Percentiles rank a stretch among this genome's conserved stretches.
phyloP scores from a whole-genome alignment of 2,888 invertebrate genomes.

The Taphrorychus bicolor region DNA sequence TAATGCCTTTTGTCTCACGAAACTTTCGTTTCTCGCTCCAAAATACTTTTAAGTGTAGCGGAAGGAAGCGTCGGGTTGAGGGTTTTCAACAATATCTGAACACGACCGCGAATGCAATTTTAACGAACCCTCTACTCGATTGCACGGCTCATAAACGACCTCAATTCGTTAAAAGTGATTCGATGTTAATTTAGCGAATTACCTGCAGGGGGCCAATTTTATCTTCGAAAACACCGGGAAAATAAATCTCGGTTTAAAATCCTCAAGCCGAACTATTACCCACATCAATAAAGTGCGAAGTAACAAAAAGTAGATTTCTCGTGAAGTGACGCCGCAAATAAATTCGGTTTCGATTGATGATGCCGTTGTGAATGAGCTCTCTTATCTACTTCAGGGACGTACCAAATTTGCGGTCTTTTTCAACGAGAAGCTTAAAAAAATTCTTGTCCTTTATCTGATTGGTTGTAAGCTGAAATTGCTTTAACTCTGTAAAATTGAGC shows the following conservation, averaged over 20 bases:
- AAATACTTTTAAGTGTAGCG: background rate
- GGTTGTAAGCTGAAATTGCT: no score
- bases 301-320: conserved; percentile 44
- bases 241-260: conserved; percentile 34
- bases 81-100: background rate
- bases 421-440: background rate
- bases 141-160: background rate
- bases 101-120: conserved; percentile 5
- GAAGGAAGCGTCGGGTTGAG: background rate
- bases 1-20: conserved; percentile 37
- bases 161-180: background rate
- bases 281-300: conserved; percentile 36
- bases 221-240: background rate
- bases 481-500: no score
- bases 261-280: conserved; percentile 36
- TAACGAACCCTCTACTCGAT: background rate
- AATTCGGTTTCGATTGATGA: conserved; percentile 44
- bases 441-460: background rate
- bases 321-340: conserved; percentile 45
- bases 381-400: no score
- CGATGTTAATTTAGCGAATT: conserved; percentile 9
- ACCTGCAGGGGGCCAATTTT: conserved; percentile 2
- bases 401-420: background rate
- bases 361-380: conserved; percentile 29
- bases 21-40: conserved; percentile 14